Conservation (phyloP, 2,797 vertebrate genomes). For the Dermochelys coriacea region DNA sequence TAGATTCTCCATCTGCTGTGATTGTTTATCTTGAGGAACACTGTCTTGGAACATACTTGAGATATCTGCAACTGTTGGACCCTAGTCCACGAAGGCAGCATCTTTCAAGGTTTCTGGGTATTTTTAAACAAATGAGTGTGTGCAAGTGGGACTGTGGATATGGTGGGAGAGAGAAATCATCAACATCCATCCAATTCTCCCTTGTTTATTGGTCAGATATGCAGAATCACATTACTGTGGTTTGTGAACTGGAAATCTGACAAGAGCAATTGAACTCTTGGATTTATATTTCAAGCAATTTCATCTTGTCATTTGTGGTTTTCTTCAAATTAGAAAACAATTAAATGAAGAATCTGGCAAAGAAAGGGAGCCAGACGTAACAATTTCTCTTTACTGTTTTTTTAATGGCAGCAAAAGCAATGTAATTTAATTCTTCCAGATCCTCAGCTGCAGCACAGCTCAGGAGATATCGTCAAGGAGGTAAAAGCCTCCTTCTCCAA, state of each 20-base stretch:
- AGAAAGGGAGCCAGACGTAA: conserved; percentile 82
- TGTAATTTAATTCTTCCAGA: conserved; percentile 83
- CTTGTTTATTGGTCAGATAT: conserved; percentile 76
- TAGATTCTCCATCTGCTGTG: conserved; percentile 35
- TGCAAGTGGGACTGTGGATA: background rate
- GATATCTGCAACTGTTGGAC: conserved; percentile 58
- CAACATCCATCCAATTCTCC: background rate
- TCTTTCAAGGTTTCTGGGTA: background rate
- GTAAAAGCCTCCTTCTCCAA: conserved; percentile 75
- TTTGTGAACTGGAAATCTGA: conserved; percentile 81
- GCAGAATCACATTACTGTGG: conserved; percentile 72
- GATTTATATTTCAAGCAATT: conserved; percentile 84
- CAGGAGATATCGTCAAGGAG: conserved; percentile 79
- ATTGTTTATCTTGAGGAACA: conserved; percentile 5
- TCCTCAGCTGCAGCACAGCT: conserved; percentile 81
- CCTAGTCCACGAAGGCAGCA: conserved; percentile 27
- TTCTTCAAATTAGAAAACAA: conserved; percentile 87
- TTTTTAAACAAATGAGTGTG: conserved; percentile 22
- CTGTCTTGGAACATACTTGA: conserved; percentile 34
- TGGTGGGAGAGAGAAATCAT: conserved; percentile 30
- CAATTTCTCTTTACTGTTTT: conserved; percentile 71
- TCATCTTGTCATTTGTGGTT: conserved; percentile 85
- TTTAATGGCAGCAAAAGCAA: conserved; percentile 81
- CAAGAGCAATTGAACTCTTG: conserved; percentile 83
- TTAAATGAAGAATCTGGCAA: conserved; percentile 85